Evolutionary conservation across 2,113 vertebrate genomes (phyloP), one percentile per base, ranked within the genome.

Genomic region (Oryzias woworae): DNA sequence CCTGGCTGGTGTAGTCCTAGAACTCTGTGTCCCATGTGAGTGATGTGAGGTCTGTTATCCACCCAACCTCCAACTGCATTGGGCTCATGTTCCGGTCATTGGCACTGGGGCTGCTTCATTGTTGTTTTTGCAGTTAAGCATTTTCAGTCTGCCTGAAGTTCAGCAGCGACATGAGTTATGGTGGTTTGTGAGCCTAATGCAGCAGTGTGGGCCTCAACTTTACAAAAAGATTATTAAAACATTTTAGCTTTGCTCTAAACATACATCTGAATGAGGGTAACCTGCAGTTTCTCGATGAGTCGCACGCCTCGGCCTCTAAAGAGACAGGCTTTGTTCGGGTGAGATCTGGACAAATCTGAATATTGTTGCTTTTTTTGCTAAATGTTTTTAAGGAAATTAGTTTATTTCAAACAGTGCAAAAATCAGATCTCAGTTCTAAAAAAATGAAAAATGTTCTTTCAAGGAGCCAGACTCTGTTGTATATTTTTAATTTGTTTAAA

Each of bases 161-260:
- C 23, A 36, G 44, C 26, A 43, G 28, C 87, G 83, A 89, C 79
- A 71, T 85, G 85, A 82, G 81, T 66, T 68, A 53, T 17, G 47
- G 42, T 47, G 55, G 58, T 75, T 66, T 1, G 26, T 73, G 59
- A 26, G 70, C 55, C 57, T 14, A 53, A 59, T 53, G 54, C 57
- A 5, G 13, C 46, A 64, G 42, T 18, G 36, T 55, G 56, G 53
- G 68, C 72, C 57, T 52, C 36, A 76, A 71, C 60, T 72, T 69
- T 75, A 81, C 51, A 62, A n/a, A n/a, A n/a, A n/a, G 20, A 66
- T 81, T 56, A 73, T 73, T 77, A 56, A 66, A 76, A 60, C 42
- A 58, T 46, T 75, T 73, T 74, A 69, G 60, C 63, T 85, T 71
- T 82, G 17, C 36, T 87, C 60, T 73, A 85, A 90, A 89, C 75